These are phyloP conservation scores for Rana temporaria DNA, from an alignment of 2,113 vertebrate species.

Conservation along the genomic window DNA sequence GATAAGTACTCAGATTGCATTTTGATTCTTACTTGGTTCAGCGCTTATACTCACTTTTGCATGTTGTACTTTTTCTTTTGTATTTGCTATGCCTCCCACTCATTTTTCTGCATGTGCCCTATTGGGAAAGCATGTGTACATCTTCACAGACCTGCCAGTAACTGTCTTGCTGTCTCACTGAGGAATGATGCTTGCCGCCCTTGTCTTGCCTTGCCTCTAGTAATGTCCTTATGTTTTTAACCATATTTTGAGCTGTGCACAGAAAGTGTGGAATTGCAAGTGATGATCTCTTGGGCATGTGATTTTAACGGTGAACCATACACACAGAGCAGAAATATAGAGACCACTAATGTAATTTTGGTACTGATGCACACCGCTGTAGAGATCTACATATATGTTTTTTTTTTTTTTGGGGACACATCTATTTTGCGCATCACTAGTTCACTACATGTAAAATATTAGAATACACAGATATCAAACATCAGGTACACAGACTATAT, in stretches of 20 bases:
- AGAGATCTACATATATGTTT: neutral
- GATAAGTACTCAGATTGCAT: neutral
- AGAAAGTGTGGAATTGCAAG: conserved; percentile 17
- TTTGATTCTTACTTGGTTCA: neutral
- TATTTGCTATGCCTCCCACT: neutral
- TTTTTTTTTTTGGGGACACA: neutral
- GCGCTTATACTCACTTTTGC: conserved; percentile 22
- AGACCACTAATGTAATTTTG: neutral
- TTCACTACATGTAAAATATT: neutral
- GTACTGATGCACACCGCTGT: neutral
- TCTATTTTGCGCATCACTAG: neutral
- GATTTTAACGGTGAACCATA: neutral
- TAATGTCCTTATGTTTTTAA: conserved; percentile 19
- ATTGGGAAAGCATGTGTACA: conserved; percentile 23
- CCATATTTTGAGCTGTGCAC: conserved; percentile 35
- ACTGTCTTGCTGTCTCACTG: neutral
- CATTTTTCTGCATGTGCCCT: conserved; percentile 6
- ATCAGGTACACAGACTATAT: neutral
- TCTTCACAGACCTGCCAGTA: neutral
- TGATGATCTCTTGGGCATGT: conserved; percentile 9
- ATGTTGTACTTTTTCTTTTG: conserved; percentile 4
- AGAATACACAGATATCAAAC: neutral
- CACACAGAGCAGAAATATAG: neutral
- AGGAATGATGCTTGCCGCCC: conserved; percentile 25
- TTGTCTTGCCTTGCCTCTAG: conserved; percentile 21